Evolutionary conservation across 2,888 invertebrate genomes (phyloP), one percentile per base, ranked within the genome.

Genomic region (Metalampra italica): DNA sequence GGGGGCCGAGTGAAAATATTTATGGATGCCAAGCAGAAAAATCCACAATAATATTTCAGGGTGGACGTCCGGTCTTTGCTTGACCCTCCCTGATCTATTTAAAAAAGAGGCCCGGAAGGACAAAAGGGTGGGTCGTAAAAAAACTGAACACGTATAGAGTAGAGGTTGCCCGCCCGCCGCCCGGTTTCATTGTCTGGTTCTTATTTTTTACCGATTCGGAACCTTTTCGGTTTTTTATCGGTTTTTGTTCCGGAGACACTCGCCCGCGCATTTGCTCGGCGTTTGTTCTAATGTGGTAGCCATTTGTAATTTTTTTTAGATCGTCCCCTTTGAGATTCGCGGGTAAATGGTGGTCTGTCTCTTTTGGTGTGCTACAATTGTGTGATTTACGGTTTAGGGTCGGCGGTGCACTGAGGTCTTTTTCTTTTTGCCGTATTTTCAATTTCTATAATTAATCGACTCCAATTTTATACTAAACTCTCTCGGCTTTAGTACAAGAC

Each of bases 11-110:
- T 78, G 75, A 80, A 85, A 82, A 86, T 88, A 88, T 89, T 89
- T 89, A 89, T 88, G 88, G 86, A 87, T 81, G 80, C 84, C 78
- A 80, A 84, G 84, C 84, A 87, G 87, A 88, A 89, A 89, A 88
- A 87, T 88, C 85, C 88, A 88, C 88, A 88, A 89, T 88, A 88
- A 88, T 88, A 87, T 88, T 87, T 87, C 84, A 87, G 85, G 81
- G 82, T 78, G 82, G 82, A 78, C 71, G 81, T 76, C 78, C 76
- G 77, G 64, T 67, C 58, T 49, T 82, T 82, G 84, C 87, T 81
- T 86, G 43, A 75, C 79, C 81, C 83, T 74, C 83, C 77, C 82
- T 84, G 88, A 89, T 89, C 88, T 88, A 88, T 89, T 89, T 89
- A 88, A 89, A 88, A 86, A 87, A 85, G 81, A 82, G 82, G 74